A percentile compares a stretch with the other conserved stretches of the same genome.
Conservation (phyloP, 2,888 invertebrate genomes). For the Erynnis tages region DNA sequence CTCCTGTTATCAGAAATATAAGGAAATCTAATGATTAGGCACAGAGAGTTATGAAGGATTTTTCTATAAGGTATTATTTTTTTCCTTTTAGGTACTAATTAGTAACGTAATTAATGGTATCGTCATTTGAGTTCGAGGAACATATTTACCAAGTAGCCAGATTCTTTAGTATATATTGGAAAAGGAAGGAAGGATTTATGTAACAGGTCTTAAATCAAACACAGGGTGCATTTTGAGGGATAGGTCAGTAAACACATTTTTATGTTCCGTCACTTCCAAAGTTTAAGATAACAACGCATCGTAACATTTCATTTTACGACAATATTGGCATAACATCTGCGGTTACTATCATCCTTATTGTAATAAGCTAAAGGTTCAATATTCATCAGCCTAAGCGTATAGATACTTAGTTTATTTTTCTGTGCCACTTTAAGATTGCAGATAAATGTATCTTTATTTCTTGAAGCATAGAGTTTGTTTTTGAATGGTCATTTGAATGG, state of each 20-base stretch:
- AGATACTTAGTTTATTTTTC: background rate
- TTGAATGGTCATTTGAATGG: background rate
- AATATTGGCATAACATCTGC: background rate
- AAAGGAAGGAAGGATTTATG: too few relatives aligned
- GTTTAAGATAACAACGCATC: constrained; percentile 4
- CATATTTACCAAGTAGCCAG: too few relatives aligned
- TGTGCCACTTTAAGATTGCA: background rate
- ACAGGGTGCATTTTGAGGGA: background rate
- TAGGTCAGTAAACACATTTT: constrained; percentile 9
- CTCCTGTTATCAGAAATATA: too few relatives aligned
- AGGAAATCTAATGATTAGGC: too few relatives aligned
- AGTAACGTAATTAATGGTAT: too few relatives aligned
- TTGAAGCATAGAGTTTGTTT: background rate
- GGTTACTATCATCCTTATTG: background rate
- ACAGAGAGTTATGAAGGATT: too few relatives aligned
- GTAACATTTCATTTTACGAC: constrained; percentile 3
- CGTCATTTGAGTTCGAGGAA: too few relatives aligned
- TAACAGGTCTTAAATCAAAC: background rate
- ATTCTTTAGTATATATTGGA: too few relatives aligned
- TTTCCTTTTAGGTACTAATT: too few relatives aligned
- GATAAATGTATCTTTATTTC: background rate
- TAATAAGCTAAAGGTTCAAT: background rate
- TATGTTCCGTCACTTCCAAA: constrained; percentile 12
- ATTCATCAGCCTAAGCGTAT: background rate
- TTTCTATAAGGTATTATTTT: too few relatives aligned